phyloP scores from a whole-genome alignment of 2,113 vertebrate species.

The Erythrolamprus reginae region DNA sequence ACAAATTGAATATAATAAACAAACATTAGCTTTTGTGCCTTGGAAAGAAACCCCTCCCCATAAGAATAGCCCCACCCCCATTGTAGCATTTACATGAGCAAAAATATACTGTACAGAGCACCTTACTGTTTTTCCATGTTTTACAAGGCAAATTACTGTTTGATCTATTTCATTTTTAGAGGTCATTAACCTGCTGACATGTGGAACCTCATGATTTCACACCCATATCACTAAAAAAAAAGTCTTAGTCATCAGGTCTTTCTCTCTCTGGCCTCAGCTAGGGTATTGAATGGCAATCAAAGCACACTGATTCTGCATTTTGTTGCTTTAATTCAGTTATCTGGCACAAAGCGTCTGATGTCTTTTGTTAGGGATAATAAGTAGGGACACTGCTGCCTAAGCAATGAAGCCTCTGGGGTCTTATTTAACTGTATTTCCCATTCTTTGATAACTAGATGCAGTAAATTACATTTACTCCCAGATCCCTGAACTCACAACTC shows the following conservation, averaged over 20 bases:
- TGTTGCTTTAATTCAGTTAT: conserved; percentile 72
- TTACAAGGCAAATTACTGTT: conserved; percentile 22
- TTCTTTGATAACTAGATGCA: conserved; percentile 76
- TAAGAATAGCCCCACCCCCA: neutral
- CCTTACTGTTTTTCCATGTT: neutral
- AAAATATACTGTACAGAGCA: neutral
- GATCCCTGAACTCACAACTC: conserved; percentile 73
- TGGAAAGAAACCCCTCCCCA: neutral
- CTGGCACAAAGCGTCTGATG: conserved; percentile 57
- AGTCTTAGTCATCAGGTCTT: conserved; percentile 65
- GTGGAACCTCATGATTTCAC: conserved; percentile 60
- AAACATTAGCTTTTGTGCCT: neutral
- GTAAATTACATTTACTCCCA: conserved; percentile 79
- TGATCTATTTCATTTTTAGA: neutral
- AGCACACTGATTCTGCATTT: conserved; percentile 69
- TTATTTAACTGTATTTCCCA: conserved; percentile 71
- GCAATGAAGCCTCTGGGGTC: conserved; percentile 64
- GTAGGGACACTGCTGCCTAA: conserved; percentile 71
- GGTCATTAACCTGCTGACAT: conserved; percentile 52
- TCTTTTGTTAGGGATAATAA: conserved; percentile 70
- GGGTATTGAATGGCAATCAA: conserved; percentile 76
- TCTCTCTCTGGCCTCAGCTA: conserved; percentile 79
- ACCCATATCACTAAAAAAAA: conserved; percentile 39
- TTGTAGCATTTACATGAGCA: neutral
- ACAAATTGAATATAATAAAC: neutral